These are phyloP conservation scores for Enteromius paludinosus DNA, from an alignment of 2,797 vertebrate genomes.

Conservation along the genomic window DNA sequence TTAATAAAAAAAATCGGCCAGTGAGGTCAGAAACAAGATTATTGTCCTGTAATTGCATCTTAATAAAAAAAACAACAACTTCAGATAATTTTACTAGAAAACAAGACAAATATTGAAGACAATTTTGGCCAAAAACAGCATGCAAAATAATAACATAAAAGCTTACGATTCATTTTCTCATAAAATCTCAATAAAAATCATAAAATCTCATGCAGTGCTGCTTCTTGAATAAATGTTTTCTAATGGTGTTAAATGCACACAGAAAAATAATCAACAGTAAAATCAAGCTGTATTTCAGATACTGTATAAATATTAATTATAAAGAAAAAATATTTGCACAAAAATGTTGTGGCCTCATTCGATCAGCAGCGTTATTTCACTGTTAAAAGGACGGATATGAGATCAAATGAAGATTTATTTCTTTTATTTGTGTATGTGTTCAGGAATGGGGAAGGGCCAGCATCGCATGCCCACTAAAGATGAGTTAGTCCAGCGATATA, in stretches of 20 bases:
- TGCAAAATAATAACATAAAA: neutral
- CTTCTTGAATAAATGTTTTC: neutral
- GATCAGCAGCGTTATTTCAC: neutral
- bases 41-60: neutral
- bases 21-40: neutral
- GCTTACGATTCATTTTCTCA: no score
- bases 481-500: slow-evolving; percentile 96
- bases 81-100: neutral
- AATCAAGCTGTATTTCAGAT: neutral
- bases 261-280: neutral
- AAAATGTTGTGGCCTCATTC: neutral
- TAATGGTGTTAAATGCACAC: neutral
- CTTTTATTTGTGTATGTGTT: slow-evolving; percentile 47
- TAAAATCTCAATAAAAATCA: neutral
- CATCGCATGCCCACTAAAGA: slow-evolving; percentile 99
- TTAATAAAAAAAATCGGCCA: neutral
- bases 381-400: neutral
- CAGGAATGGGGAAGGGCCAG: slow-evolving; percentile 99
- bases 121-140: neutral
- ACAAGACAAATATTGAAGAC: neutral
- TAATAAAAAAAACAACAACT: neutral
- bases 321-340: neutral
- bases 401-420: neutral
- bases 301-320: neutral
- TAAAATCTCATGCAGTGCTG: neutral